phyloP scores from a whole-genome alignment of 2,888 invertebrate species.

The Chrysotoxum bicinctum region DNA sequence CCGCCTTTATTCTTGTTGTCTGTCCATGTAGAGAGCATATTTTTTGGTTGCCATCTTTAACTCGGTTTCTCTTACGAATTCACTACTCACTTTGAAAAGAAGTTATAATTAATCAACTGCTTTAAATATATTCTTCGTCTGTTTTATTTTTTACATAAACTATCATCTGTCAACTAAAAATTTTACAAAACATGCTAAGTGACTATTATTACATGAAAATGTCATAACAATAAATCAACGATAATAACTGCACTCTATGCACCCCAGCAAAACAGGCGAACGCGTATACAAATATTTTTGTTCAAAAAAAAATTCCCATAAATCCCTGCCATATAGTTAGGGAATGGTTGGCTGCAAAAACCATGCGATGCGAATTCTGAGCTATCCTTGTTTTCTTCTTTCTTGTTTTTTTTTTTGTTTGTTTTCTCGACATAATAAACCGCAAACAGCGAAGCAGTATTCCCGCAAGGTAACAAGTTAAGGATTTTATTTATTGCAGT shows the following conservation, averaged over 20 bases:
- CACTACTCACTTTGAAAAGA: too few relatives aligned
- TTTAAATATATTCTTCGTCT: not conserved
- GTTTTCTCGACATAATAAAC: not conserved
- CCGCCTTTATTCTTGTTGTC: too few relatives aligned
- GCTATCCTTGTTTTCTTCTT: not conserved
- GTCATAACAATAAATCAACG: constrained; percentile 61
- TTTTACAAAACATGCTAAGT: constrained; percentile 61
- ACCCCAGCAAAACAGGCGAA: not conserved
- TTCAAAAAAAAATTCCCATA: constrained; percentile 26
- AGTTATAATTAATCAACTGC: not conserved
- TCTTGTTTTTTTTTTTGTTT: too few relatives aligned
- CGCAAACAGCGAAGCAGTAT: constrained; percentile 11
- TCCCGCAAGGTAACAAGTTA: constrained; percentile 60
- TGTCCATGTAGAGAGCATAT: too few relatives aligned
- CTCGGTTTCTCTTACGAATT: too few relatives aligned
- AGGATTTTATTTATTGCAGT: constrained; percentile 67
- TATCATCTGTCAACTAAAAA: constrained; percentile 34
- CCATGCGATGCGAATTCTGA: constrained; percentile 13
- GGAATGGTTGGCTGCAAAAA: constrained; percentile 4
- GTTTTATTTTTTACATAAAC: constrained; percentile 1
- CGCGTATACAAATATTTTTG: constrained; percentile 16
- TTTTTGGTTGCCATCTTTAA: too few relatives aligned
- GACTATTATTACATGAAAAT: constrained; percentile 67
- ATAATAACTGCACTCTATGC: constrained; percentile 47
- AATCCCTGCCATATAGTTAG: constrained; percentile 38